phyloP scores from a whole-genome alignment of 2,113 vertebrate genomes.

The Gymnobelideus leadbeateri region DNA sequence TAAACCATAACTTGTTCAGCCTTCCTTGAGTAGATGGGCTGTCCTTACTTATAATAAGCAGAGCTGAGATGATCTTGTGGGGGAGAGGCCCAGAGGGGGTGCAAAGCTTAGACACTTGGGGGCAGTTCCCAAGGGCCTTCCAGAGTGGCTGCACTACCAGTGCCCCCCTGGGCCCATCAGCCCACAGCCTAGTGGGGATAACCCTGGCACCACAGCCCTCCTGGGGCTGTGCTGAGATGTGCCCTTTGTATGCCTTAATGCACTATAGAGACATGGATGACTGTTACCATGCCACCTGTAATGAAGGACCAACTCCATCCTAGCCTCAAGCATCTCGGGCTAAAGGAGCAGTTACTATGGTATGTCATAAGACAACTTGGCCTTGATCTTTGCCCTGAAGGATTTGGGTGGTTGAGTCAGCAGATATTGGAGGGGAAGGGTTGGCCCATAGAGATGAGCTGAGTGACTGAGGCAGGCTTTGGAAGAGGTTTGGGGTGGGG shows the following conservation, averaged over 20 bases:
- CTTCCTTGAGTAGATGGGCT: neutral
- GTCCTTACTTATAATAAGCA: neutral
- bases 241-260: neutral
- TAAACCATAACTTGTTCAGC: neutral
- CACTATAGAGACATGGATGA: neutral
- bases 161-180: no score
- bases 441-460: no score
- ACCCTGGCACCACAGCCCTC: neutral
- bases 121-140: neutral
- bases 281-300: no score
- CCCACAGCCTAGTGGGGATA: neutral
- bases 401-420: neutral
- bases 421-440: no score
- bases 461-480: no score
- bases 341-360: neutral
- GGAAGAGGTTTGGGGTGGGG: no score
- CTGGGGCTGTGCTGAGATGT: neutral
- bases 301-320: neutral
- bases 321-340: neutral
- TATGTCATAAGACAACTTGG: no score
- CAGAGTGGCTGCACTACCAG: neutral
- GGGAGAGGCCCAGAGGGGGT: neutral
- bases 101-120: neutral
- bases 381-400: neutral
- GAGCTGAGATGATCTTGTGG: neutral